Base-by-base conservation (phyloP, 2,113 vertebrate genomes). In the Elachura formosa region DNA sequence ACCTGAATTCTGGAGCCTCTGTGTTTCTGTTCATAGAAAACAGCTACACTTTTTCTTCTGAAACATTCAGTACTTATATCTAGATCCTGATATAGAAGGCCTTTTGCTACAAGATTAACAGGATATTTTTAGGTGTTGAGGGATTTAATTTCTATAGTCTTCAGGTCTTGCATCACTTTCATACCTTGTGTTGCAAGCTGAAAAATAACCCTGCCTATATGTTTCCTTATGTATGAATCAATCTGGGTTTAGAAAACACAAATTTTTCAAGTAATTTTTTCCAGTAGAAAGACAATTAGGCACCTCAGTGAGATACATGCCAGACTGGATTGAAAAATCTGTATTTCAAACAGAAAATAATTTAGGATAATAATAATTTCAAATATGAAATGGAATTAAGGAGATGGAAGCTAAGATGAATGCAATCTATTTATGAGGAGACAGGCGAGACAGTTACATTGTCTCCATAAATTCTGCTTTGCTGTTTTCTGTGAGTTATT, bases 281-380 rank as follows among this genome's bases (percentile, higher is more conserved):
- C 54, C 69, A 84, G 22, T 48, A 68, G 66, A 74, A 93, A 84
- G 26, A 38, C 67, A 88, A 63, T 82, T 64, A 89, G 21, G 74
- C 46, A 78, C 24, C 43, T 91, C 49, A 61, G 67, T 79, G 73
- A 75, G 46, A 82, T 64, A 31, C 51, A 56, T 48, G 61, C n/a
- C 69, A 92, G 46, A 71, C 31, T 88, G 78, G 74, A 64, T 81
- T 76, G 52, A 96, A 92, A 95, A 91, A 82, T 46, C 67, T 71
- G 16, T 92, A 87, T 55, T 94, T 96, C 87, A 88, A 87, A 78
- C 54, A 81, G 84, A 48, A 96, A 93, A 89, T 80, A 73, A 90
- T 90, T 87, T 61, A 87, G 46, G 59, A 78, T 84, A 87, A 84
- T 93, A 94, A 84, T 86, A 2, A 88, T 90, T 92, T 95, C 79